Percentiles rank a stretch among this genome's conserved stretches.
Conservation (phyloP, 2,888 invertebrate genomes). For the Drosophila peninsularis region DNA sequence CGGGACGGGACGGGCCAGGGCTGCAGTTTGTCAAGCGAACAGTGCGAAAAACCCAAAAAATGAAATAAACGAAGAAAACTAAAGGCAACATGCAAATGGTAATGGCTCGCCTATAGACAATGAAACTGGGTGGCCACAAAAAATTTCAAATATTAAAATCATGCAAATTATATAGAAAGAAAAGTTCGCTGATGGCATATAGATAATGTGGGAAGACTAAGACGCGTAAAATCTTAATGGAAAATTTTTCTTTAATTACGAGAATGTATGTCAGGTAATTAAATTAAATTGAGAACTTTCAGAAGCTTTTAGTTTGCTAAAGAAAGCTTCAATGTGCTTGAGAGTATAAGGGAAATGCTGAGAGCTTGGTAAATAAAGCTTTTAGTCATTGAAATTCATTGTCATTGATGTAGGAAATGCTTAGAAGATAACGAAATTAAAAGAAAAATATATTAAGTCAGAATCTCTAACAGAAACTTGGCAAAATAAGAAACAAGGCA, state of each 20-base stretch:
- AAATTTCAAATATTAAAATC: constrained; percentile 7
- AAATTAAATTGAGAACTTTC: not conserved
- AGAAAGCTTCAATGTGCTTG: not conserved
- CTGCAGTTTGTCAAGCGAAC: constrained; percentile 73
- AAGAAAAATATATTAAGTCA: no score
- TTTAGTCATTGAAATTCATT: no score
- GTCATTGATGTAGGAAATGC: no score
- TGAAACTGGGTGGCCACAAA: constrained; percentile 35
- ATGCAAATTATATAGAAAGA: constrained; percentile 4
- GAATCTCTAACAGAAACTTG: no score
- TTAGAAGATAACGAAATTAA: no score
- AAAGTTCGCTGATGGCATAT: not conserved
- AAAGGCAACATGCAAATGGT: constrained; percentile 64
- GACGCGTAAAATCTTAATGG: not conserved
- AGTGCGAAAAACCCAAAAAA: constrained; percentile 37
- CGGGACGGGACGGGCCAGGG: constrained; percentile 22
- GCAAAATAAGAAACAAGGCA: no score
- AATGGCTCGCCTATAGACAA: constrained; percentile 65
- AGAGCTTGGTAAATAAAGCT: not conserved
- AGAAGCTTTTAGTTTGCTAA: not conserved
- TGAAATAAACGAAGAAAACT: constrained; percentile 22
- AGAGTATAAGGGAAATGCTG: not conserved
- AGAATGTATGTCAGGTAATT: not conserved
- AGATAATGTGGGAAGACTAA: not conserved
- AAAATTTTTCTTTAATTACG: not conserved